Base-by-base conservation (phyloP, 2,797 vertebrate genomes). In the Phataginus tricuspis region DNA sequence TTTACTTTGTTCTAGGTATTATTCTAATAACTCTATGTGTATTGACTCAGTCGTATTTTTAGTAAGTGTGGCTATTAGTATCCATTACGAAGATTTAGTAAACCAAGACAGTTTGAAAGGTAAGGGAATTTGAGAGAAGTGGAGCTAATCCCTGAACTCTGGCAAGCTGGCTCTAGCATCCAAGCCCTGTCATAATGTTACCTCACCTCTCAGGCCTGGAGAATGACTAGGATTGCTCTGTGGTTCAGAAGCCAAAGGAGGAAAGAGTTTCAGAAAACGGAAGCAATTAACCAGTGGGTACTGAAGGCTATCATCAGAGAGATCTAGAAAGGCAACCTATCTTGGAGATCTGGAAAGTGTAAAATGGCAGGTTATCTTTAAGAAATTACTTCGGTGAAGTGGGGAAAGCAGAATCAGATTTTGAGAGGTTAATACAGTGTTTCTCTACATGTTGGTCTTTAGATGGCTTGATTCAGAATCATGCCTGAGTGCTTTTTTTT, bases 111-210 rank as follows among this genome's bases (percentile, higher is more conserved):
- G 19, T 37, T 45, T 45, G 71, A 34, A 61, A 92, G 31, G 19
- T 85, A 25, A 37, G 5, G 12, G 66, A 39, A 34, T 55, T 63
- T 91, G 6, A n/a, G 42, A 84, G 7, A 11, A 34, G 10, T 21
- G 18, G 59, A 77, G 6, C 13, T 42, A 27, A 51, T 25, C 13
- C 29, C 4, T 21, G 34, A 45, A 42, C 4, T 7, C 72, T 64
- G 42, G 13, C 31, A 69, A 57, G 31, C 1, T 59, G 49, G 49
- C 29, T 86, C n/a, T 27, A 84, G 61, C 64, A 27, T 71, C 7
- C 16, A 3, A 14, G 18, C 2, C n/a, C 2, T 5, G 27, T 39
- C 31, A 3, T 13, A 19, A 63, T 5, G 27, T 37, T 75, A 1
- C 0, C 16, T 39, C 51, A 69, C 7, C 25, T 71, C 25, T 75